These are phyloP conservation scores for Canis aureus DNA, from an alignment of 2,113 vertebrate genomes.

Conservation along the genomic window DNA sequence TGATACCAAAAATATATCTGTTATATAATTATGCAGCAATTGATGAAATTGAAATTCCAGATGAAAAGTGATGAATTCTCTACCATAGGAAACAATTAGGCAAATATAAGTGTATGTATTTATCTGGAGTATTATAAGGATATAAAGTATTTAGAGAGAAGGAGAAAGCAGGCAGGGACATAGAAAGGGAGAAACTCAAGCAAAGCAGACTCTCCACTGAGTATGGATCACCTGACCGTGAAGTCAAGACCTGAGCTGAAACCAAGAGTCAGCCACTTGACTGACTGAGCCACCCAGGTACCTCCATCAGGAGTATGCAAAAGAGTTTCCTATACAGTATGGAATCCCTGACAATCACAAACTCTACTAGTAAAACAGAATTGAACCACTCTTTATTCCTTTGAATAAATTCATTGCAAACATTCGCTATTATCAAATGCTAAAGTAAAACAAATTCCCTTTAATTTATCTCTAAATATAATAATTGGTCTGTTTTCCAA, in stretches of 20 bases:
- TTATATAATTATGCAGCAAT: neutral
- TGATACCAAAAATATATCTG: neutral
- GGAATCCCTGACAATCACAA: neutral
- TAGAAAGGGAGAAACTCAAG: neutral
- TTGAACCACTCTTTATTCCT: neutral
- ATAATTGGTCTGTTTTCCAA: neutral
- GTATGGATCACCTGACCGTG: neutral
- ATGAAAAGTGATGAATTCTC: neutral
- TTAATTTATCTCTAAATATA: neutral
- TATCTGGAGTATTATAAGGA: neutral
- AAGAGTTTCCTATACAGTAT: neutral
- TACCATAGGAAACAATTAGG: neutral
- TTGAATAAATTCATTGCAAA: neutral
- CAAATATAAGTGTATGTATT: neutral
- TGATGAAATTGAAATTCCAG: neutral
- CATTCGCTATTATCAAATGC: neutral
- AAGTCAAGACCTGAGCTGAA: neutral
- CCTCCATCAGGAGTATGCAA: neutral
- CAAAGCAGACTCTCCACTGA: neutral
- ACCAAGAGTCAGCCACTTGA: neutral
- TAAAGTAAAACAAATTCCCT: neutral
- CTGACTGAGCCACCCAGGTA: neutral
- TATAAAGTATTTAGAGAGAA: neutral
- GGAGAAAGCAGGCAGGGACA: neutral
- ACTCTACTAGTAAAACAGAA: neutral